phyloP scores from a whole-genome alignment of 2,113 vertebrate genomes.

The Sardina pilchardus region DNA sequence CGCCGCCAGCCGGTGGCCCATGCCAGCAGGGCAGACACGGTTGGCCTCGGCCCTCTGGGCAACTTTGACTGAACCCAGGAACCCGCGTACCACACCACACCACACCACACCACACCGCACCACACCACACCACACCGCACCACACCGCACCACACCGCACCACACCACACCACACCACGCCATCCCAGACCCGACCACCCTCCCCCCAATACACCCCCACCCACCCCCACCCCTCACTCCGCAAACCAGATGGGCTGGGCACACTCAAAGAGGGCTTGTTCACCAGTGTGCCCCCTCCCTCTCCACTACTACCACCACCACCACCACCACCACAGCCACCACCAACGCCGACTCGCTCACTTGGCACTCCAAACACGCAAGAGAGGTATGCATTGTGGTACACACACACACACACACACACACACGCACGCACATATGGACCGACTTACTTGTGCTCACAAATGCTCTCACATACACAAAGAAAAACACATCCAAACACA shows the following conservation, averaged over 20 bases:
- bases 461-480: neutral
- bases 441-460: neutral
- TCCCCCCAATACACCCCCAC: neutral
- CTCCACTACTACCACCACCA: slow-evolving; percentile 50
- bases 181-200: neutral
- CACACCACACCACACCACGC: neutral
- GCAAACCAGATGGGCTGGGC: slow-evolving; percentile 3
- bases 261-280: slow-evolving; percentile 8
- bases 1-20: neutral
- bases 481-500: neutral
- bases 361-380: slow-evolving; percentile 18
- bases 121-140: neutral
- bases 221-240: neutral
- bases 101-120: neutral
- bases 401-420: neutral
- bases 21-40: slow-evolving; percentile 14
- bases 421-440: neutral
- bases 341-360: slow-evolving; percentile 24
- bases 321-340: slow-evolving; percentile 45
- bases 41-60: neutral
- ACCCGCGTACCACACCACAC: neutral
- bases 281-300: neutral
- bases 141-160: neutral
- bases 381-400: slow-evolving; percentile 3
- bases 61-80: neutral